Base-by-base conservation (phyloP, 2,113 vertebrate species). In the Loxodonta africana region DNA sequence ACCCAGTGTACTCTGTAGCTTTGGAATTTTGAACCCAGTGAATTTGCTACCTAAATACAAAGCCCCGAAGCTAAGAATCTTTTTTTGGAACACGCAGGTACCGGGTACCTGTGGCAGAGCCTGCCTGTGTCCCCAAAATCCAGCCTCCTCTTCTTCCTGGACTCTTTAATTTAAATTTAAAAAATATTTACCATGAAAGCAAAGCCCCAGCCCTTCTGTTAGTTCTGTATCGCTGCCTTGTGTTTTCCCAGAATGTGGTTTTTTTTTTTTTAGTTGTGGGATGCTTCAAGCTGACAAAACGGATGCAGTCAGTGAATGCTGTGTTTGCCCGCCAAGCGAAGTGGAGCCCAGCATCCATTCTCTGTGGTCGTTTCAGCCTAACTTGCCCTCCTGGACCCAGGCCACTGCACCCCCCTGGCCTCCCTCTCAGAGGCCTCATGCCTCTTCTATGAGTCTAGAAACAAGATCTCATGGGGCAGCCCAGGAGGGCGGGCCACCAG, bases 371-470 rank as follows among this genome's bases (percentile, higher is more conserved):
- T 80, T 80, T 51, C 46, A 25, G 77, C 41, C 41, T 26, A 46
- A 14, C 74, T 37, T 23, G 7, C 28, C 44, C n/a, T 15, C 26
- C 46, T 51, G 46, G 12, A 14, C 77, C 26, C 17, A 8, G 77
- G 46, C 18, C 17, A 20, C 80, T 15, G 8, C 9, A 0, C 21
- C 33, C 15, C 15, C 86, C 33, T 2, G 1, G 12, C 88, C 63
- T 80, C 53, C 74, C 7, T 2, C 18, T 21, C 14, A 18, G 17
- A 73, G 28, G 26, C 77, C 3, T 15, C 53, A 87, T 96, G 92
- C 83, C 96, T 96, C 92, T 96, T 95, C 95, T 63, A 95, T 95
- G 95, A 97, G 83, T 23, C 46, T 20, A 8, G 93, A 97, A 97
- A 97, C 57, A 83, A 28, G 51, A 95, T 80, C 89, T 86, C 41